phyloP scores from a whole-genome alignment of 2,888 invertebrate genomes.

The Incurvaria masculella region DNA sequence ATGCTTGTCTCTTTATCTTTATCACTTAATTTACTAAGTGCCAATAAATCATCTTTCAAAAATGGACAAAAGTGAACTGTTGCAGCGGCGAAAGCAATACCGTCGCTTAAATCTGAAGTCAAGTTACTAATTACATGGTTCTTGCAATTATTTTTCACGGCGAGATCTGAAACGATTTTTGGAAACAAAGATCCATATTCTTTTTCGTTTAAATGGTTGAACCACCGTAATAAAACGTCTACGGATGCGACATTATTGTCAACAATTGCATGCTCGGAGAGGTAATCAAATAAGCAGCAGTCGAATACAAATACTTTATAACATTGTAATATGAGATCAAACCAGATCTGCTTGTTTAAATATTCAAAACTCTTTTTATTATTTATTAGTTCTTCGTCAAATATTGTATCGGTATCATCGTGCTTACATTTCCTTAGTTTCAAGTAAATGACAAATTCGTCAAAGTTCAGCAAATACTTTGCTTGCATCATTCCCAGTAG shows the following conservation, averaged over 20 bases:
- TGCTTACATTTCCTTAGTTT: not conserved
- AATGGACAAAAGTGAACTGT: conserved; percentile 60
- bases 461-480: conserved; percentile 36
- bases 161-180: too few relatives aligned
- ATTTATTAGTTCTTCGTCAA: conserved; percentile 23
- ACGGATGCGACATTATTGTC: too few relatives aligned
- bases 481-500: conserved; percentile 35
- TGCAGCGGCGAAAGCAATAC: conserved; percentile 52
- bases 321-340: conserved; percentile 60
- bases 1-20: conserved; percentile 30
- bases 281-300: conserved; percentile 45
- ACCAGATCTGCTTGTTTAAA: conserved; percentile 53
- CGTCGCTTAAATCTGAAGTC: conserved; percentile 50
- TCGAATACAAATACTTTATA: conserved; percentile 57
- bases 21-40: conserved; percentile 41
- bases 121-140: conserved; percentile 42
- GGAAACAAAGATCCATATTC: too few relatives aligned
- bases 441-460: conserved; percentile 33
- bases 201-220: too few relatives aligned
- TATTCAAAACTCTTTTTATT: conserved; percentile 30
- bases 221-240: too few relatives aligned
- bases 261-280: conserved; percentile 26
- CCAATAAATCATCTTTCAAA: conserved; percentile 38
- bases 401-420: not conserved
- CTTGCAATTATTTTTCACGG: too few relatives aligned